A percentile compares a stretch with the other conserved stretches of the same genome.
Conservation (phyloP, 2,113 vertebrate species). For the Callipepla californica region DNA sequence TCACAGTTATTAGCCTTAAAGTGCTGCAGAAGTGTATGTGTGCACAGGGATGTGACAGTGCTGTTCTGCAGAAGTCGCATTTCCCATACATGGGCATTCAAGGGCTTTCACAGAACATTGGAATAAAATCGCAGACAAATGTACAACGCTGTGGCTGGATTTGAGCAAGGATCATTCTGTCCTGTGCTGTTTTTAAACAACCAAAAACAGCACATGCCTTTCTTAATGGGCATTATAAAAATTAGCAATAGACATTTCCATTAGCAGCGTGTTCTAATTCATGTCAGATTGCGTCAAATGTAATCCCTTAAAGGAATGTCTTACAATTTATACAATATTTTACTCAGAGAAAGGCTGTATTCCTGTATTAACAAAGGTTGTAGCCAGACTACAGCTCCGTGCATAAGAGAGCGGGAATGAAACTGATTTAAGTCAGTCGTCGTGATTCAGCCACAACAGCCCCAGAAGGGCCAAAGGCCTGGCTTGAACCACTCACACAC, state of each 20-base stretch:
- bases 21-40: not conserved
- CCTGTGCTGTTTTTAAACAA: slow-evolving; percentile 41
- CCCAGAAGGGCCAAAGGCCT: slow-evolving; percentile 22
- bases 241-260: slow-evolving; percentile 14
- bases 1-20: not conserved
- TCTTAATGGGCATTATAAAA: slow-evolving; percentile 13
- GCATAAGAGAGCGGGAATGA: not conserved
- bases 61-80: not conserved
- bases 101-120: not conserved
- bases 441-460: slow-evolving; percentile 46
- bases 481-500: slow-evolving; percentile 19
- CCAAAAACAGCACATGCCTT: slow-evolving; percentile 16
- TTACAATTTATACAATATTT: not conserved
- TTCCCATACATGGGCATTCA: slow-evolving; percentile 41
- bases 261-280: slow-evolving; percentile 29
- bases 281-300: not conserved
- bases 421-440: slow-evolving; percentile 22
- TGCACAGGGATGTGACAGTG: not conserved
- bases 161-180: slow-evolving; percentile 3
- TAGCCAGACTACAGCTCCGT: not conserved
- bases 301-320: not conserved
- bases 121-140: slow-evolving; percentile 32
- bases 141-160: not conserved
- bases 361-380: slow-evolving; percentile 24
- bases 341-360: slow-evolving; percentile 33